These are phyloP conservation scores for Maniola jurtina DNA, from an alignment of 1,140 invertebrate genomes.

Conservation along the genomic window DNA sequence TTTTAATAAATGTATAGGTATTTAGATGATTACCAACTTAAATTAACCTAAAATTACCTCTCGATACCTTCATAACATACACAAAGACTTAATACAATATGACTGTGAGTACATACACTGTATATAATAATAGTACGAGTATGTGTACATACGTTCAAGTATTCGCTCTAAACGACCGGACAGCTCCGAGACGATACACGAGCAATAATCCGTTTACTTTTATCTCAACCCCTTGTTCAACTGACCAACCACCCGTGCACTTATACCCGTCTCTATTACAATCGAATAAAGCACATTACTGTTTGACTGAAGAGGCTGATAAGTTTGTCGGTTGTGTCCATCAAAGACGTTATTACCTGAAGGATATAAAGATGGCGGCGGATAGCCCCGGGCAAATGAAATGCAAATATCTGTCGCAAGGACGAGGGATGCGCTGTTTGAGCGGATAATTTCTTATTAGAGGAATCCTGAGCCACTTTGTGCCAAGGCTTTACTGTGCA, in stretches of 20 bases:
- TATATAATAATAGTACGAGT: background rate
- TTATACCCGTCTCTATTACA: conserved; percentile 15
- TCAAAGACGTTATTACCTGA: conserved; percentile 76
- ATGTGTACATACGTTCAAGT: conserved; percentile 10
- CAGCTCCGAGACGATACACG: conserved; percentile 57
- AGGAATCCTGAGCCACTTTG: conserved; percentile 15
- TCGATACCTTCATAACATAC: background rate
- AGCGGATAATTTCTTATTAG: conserved; percentile 35
- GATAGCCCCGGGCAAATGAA: conserved; percentile 58
- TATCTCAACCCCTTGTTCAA: conserved; percentile 62
- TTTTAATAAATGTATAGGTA: too few relatives aligned
- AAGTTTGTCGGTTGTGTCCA: conserved; percentile 44
- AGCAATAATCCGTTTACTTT: conserved; percentile 75
- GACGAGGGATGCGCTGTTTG: conserved; percentile 32
- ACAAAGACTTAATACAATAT: background rate
- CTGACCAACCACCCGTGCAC: conserved; percentile 29
- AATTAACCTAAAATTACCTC: background rate
- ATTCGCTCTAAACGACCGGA: conserved; percentile 40
- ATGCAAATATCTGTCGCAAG: conserved; percentile 64
- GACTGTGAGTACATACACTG: background rate
- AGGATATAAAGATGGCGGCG: conserved; percentile 60
- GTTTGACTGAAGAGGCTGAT: background rate
- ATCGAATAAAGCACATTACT: conserved; percentile 33
- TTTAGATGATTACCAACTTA: too few relatives aligned
- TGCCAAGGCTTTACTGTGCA: background rate